phyloP scores from a whole-genome alignment of 2,797 vertebrate species.

The Pyrrhura leucotis region DNA sequence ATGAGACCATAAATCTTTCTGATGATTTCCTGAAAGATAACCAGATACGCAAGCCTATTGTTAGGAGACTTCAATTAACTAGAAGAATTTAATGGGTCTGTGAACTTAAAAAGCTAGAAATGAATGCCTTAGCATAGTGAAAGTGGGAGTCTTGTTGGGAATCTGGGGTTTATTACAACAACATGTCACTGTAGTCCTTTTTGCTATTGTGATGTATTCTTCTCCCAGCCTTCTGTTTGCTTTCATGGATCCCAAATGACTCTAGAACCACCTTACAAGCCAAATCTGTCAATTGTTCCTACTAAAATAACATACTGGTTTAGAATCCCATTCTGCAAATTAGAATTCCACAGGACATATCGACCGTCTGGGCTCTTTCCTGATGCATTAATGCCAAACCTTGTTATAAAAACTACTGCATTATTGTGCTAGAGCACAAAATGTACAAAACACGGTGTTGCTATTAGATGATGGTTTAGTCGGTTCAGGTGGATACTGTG shows the following conservation, averaged over 20 bases:
- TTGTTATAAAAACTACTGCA: not conserved
- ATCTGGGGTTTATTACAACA: not conserved
- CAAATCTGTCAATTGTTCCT: not conserved
- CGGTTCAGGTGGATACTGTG: not conserved
- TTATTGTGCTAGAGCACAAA: not conserved
- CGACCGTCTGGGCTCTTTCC: not conserved
- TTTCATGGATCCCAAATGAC: not conserved
- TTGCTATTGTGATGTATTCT: not conserved
- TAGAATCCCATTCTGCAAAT: not conserved
- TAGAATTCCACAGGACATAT: not conserved
- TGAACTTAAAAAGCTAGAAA: not conserved
- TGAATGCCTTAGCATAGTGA: not conserved
- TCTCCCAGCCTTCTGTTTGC: not conserved
- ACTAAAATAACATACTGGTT: not conserved
- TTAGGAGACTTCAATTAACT: not conserved
- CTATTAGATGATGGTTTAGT: not conserved
- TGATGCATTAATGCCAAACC: not conserved
- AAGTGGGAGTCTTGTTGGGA: not conserved
- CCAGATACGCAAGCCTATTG: not conserved
- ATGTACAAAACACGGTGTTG: not conserved
- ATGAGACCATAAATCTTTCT: not conserved
- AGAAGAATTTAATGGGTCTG: not conserved
- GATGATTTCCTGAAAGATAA: constrained; percentile 16
- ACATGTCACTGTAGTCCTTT: not conserved
- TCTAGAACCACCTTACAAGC: not conserved